These are phyloP conservation scores for Paguma larvata DNA, from an alignment of 2,797 vertebrate species.

Conservation along the genomic window DNA sequence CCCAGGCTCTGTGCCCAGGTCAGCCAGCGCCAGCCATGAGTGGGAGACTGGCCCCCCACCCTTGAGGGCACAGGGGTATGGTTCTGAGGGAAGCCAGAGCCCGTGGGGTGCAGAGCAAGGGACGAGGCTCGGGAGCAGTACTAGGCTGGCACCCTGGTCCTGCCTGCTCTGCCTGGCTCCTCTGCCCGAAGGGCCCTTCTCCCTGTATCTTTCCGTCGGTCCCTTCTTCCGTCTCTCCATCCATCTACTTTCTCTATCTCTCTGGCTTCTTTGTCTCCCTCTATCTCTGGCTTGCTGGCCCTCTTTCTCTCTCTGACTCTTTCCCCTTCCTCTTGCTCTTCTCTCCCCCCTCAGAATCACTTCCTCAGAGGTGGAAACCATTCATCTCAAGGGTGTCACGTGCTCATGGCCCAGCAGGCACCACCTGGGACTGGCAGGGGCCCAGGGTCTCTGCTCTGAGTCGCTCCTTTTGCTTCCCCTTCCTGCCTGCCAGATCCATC, in stretches of 20 bases:
- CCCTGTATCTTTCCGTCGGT: not conserved
- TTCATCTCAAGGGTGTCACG: not conserved
- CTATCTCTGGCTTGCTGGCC: not conserved
- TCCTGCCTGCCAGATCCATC: not conserved
- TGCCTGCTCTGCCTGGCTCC: not conserved
- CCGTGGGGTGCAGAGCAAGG: not conserved
- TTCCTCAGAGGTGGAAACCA: not conserved
- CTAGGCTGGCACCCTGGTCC: not conserved
- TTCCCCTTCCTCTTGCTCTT: not conserved
- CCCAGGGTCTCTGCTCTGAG: not conserved
- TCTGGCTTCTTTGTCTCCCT: not conserved
- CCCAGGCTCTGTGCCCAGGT: not conserved
- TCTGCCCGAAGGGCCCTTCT: not conserved
- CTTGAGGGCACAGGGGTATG: not conserved
- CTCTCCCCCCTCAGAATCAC: not conserved
- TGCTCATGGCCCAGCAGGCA: not conserved
- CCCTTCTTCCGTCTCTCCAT: not conserved
- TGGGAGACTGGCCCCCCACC: accelerated
- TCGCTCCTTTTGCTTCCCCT: not conserved
- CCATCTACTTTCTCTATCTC: not conserved
- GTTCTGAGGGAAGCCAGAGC: not conserved
- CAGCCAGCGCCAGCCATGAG: not conserved
- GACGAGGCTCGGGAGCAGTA: accelerated
- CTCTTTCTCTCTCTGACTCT: not conserved
- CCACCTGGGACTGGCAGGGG: not conserved